Conservation (phyloP, 2,113 vertebrate genomes). For the Peromyscus californicus region DNA sequence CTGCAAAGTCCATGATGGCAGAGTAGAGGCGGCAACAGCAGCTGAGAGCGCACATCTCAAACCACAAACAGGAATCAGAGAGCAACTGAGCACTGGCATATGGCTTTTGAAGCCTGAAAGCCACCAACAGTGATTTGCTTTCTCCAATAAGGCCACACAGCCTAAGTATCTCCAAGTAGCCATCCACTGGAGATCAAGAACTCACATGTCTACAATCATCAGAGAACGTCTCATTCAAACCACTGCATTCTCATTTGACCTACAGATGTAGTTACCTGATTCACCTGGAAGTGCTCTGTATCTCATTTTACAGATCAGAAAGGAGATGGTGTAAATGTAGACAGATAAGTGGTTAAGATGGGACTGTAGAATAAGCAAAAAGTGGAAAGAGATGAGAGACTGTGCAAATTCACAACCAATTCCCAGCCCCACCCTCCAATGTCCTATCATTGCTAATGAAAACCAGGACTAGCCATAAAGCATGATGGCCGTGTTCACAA, state of each 20-base stretch:
- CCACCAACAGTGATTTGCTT: neutral
- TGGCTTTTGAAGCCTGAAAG: neutral
- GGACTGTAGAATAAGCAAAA: neutral
- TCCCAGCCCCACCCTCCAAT: neutral
- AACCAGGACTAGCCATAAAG: neutral
- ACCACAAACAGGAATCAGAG: neutral
- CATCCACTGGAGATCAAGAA: neutral
- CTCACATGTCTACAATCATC: neutral
- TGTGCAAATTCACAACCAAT: neutral
- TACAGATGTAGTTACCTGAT: conserved; percentile 1
- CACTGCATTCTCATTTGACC: neutral
- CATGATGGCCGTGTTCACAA: neutral
- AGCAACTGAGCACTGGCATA: neutral
- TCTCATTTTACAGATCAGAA: conserved; percentile 23
- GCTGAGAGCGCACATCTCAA: neutral
- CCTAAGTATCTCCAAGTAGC: neutral
- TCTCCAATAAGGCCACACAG: neutral
- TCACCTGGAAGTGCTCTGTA: neutral
- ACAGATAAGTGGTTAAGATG: neutral
- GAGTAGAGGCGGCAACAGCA: neutral
- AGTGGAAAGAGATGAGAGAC: neutral
- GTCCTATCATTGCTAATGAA: neutral
- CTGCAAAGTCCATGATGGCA: neutral
- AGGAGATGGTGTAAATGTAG: neutral
- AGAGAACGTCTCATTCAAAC: neutral